Percentiles rank a stretch among this genome's conserved stretches.
Evolutionary conservation across 2,797 vertebrate genomes (phyloP).

Genomic region (Taenioides sp.): DNA sequence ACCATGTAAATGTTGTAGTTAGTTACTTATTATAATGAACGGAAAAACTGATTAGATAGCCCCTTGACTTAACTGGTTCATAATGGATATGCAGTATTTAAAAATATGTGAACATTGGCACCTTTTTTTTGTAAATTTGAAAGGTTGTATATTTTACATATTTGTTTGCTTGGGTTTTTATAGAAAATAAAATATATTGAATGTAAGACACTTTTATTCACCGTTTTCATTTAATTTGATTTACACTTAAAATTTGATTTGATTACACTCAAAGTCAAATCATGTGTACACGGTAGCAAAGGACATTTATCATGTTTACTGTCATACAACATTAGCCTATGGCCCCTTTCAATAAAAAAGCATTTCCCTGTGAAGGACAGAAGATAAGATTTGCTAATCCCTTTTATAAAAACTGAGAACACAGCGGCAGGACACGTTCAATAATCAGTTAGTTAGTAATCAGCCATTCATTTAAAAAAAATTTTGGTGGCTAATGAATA

Average conservation of each 20-base stretch:
- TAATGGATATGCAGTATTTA: neutral
- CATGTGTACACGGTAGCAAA: neutral
- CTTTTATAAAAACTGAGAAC: neutral
- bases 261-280: neutral
- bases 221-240: neutral
- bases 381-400: neutral
- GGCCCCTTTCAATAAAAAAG: constrained; percentile 24
- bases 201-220: neutral
- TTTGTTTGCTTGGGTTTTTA: neutral
- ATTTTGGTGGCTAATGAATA: neutral
- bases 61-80: neutral
- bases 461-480: no score
- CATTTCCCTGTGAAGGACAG: constrained; percentile 21
- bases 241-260: no score
- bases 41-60: constrained; percentile 36
- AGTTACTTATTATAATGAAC: constrained; percentile 47
- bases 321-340: neutral
- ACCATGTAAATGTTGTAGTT: constrained; percentile 11
- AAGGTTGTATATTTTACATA: neutral
- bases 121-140: neutral
- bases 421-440: neutral
- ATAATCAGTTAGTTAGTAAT: no score
- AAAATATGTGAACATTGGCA: neutral
- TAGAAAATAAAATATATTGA: neutral
- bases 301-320: neutral